Evolutionary conservation across 2,888 invertebrate genomes (phyloP), one percentile per base, ranked within the genome.

Genomic region (Minunthozetes semirufus): DNA sequence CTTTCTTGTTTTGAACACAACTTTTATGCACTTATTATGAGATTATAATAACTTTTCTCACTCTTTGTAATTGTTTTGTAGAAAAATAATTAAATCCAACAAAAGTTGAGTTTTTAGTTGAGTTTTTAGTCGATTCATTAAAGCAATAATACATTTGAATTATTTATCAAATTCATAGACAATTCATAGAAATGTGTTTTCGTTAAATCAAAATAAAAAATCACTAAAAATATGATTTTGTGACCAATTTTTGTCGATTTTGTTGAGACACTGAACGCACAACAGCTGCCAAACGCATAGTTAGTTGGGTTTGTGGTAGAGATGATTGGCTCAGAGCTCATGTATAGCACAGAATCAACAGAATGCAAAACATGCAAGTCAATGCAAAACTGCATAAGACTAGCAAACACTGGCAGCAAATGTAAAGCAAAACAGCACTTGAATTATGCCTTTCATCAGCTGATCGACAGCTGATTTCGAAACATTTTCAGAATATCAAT

Each of bases 401-500:
- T 66, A 19, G 63, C 63, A 33, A 63, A 63, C 38, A 63, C 61
- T 61, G 61, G 29, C 61, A 66, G 38, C 38, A 27, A 59, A 59
- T 59, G 59, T 27, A 61, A 11, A 38, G 33, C 19, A 38, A 19
- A 66, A 19, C 25, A 59, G 59, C 19, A 66, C n/a, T 61, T 48
- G 25, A 42, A 27, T 70, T 66, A 42, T 63, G 63, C 33, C 38
- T 63, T 63, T 19, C 70, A 70, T 70, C 70, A 70, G 70, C 70
- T 70, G 70, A 70, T 70, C 42, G 17, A 70, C 70, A 70, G 70
- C 70, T 70, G 70, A 70, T 70, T 70, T 70, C 19, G 13, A 46
- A 25, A 70, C 48, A 22, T 46, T 25, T 70, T 25, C 42, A 42
- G 38, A 46, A 33, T 63, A 29, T 46, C 48, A 27, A 70, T 70